These are phyloP conservation scores for Cremastinae sp. DNA, from an alignment of 2,888 invertebrate genomes.

Conservation along the genomic window DNA sequence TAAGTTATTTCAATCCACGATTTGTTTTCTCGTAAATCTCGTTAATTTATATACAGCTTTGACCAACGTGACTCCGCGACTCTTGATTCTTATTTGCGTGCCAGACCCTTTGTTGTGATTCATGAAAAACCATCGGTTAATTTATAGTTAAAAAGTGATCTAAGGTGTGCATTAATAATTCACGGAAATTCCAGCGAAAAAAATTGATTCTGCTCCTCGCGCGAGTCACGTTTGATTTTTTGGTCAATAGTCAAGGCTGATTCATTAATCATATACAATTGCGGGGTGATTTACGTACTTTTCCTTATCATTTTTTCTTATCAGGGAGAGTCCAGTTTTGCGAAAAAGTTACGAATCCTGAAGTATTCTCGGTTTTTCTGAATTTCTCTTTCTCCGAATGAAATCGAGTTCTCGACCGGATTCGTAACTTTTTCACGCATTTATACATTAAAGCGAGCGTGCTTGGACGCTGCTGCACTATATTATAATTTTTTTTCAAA, in stretches of 20 bases:
- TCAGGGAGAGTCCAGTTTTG: conserved; percentile 51
- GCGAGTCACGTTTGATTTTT: conserved; percentile 21
- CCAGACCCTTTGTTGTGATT: background rate
- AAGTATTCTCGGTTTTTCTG: conserved; percentile 9
- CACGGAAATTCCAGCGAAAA: conserved; percentile 10
- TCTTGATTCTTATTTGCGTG: background rate
- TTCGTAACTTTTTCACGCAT: conserved; percentile 11
- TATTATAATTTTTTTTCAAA: conserved; percentile 27
- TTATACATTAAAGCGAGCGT: conserved; percentile 42
- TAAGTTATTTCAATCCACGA: conserved; percentile 40
- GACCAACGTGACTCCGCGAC: conserved; percentile 32
- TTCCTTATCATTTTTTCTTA: conserved; percentile 21
- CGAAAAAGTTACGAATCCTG: conserved; percentile 19
- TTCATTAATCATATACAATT: conserved; percentile 52
- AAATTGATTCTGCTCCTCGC: conserved; percentile 1
- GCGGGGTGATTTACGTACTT: conserved; percentile 14
- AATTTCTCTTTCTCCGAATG: background rate
- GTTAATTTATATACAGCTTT: conserved; percentile 47
- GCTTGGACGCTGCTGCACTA: conserved; percentile 46
- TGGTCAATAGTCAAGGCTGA: conserved; percentile 40
- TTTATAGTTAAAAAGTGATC: no score
- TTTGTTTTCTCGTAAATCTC: conserved; percentile 34
- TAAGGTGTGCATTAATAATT: no score
- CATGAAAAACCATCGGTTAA: no score
- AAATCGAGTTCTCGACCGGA: conserved; percentile 11